These are phyloP conservation scores for Octonoba sinensis DNA, from an alignment of 2,888 invertebrate genomes.

Conservation along the genomic window DNA sequence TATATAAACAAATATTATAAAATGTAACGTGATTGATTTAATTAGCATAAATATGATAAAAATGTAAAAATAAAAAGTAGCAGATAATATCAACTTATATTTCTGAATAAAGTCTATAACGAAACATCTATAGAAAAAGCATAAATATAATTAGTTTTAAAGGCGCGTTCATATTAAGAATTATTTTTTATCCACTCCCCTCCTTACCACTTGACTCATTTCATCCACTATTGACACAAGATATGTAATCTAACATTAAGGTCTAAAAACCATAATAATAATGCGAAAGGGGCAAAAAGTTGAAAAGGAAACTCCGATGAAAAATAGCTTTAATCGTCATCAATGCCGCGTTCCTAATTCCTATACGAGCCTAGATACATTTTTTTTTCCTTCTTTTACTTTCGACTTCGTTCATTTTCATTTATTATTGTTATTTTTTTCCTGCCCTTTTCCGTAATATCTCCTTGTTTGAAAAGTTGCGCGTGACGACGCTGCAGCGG, in stretches of 20 bases:
- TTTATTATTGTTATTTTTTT: slow-evolving; percentile 51
- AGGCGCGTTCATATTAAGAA: too few relatives aligned
- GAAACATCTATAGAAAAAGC: too few relatives aligned
- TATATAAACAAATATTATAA: too few relatives aligned
- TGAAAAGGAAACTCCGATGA: slow-evolving; percentile 23
- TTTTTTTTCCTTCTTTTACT: slow-evolving; percentile 28
- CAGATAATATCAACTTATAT: too few relatives aligned
- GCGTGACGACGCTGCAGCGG: slow-evolving; percentile 44
- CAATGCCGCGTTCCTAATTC: slow-evolving; percentile 47
- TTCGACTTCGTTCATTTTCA: slow-evolving; percentile 39
- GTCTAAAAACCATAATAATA: slow-evolving; percentile 1
- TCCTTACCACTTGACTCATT: too few relatives aligned
- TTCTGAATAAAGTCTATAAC: too few relatives aligned
- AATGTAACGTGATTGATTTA: too few relatives aligned
- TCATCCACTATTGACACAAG: slow-evolving; percentile 28
- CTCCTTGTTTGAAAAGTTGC: slow-evolving; percentile 60
- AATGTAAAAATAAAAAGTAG: too few relatives aligned
- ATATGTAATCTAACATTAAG: slow-evolving; percentile 37
- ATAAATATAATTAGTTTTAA: too few relatives aligned
- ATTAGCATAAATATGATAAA: too few relatives aligned
- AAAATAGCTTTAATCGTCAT: slow-evolving; percentile 59
- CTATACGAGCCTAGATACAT: slow-evolving; percentile 24
- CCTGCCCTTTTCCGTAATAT: slow-evolving; percentile 47
- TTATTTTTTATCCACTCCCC: too few relatives aligned
- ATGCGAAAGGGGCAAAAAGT: slow-evolving; percentile 10